Conservation (phyloP, 2,888 invertebrate genomes). For the Tetrapedia diversipes region DNA sequence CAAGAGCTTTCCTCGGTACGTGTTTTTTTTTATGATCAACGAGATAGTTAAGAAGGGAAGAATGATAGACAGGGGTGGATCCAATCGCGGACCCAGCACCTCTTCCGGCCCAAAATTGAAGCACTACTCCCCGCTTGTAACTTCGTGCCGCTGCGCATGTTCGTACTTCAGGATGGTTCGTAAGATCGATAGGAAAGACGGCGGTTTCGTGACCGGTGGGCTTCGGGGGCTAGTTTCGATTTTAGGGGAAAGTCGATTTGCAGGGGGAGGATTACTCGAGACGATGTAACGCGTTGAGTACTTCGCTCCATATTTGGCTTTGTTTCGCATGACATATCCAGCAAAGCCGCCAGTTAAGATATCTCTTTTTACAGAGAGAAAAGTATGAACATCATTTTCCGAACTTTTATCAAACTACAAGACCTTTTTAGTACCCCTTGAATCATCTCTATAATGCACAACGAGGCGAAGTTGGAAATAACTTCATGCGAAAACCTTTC, state of each 20-base stretch:
- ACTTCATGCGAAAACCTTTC: too few species aligned
- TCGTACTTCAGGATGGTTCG: constrained; percentile 55
- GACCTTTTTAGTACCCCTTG: too few species aligned
- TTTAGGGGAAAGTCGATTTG: constrained; percentile 50
- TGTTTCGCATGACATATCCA: background rate
- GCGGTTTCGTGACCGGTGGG: constrained; percentile 44
- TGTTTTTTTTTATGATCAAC: background rate
- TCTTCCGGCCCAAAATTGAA: constrained; percentile 58
- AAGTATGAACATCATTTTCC: too few species aligned
- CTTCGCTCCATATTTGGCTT: background rate
- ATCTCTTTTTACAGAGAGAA: too few species aligned
- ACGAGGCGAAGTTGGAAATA: too few species aligned
- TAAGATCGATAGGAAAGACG: constrained; percentile 66
- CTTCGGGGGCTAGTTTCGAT: constrained; percentile 39
- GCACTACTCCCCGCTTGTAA: constrained; percentile 21
- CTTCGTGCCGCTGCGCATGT: constrained; percentile 59
- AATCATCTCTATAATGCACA: too few species aligned
- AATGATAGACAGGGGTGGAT: too few species aligned
- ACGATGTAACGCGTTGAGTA: background rate
- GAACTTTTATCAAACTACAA: too few species aligned
- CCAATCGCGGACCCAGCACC: constrained; percentile 24
- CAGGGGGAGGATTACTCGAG: background rate
- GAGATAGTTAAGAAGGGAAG: too few species aligned
- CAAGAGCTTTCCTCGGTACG: too few species aligned
- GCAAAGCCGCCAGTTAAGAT: too few species aligned